These are phyloP conservation scores for Rhabditoides inermis DNA, from an alignment of 2,888 invertebrate genomes.

Conservation along the genomic window DNA sequence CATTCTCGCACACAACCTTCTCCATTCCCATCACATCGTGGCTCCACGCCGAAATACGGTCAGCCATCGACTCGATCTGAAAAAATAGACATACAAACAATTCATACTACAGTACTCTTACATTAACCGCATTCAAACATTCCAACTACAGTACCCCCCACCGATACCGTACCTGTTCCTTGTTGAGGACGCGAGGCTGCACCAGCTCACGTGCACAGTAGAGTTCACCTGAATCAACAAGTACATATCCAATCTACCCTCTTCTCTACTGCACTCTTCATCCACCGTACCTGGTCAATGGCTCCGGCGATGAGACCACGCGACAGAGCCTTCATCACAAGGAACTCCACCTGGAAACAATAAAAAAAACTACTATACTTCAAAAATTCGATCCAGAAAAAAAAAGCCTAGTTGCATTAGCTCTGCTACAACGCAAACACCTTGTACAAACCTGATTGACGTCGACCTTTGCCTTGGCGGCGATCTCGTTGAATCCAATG, in stretches of 20 bases:
- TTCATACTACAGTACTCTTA: not conserved
- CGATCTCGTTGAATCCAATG: slow-evolving; percentile 80
- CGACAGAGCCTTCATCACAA: slow-evolving; percentile 94
- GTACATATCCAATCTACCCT: not conserved
- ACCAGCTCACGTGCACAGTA: slow-evolving; percentile 74
- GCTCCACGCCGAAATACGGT: slow-evolving; percentile 67
- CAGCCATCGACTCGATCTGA: slow-evolving; percentile 69
- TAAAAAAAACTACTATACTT: not conserved
- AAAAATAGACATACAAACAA: no score
- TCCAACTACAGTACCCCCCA: not conserved
- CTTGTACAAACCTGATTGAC: slow-evolving; percentile 56
- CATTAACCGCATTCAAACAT: not conserved
- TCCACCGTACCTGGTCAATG: slow-evolving; percentile 53
- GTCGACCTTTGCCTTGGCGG: slow-evolving; percentile 74
- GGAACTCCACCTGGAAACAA: slow-evolving; percentile 66
- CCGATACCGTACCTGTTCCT: slow-evolving; percentile 57
- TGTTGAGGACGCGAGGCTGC: slow-evolving; percentile 71
- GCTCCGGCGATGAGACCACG: slow-evolving; percentile 77
- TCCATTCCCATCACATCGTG: slow-evolving; percentile 70
- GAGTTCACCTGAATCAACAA: slow-evolving; percentile 55
- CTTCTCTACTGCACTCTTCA: no score
- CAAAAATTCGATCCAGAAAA: no score
- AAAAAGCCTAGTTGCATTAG: no score
- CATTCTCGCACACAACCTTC: slow-evolving; percentile 66
- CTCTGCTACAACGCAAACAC: no score